Base-by-base conservation (phyloP, 2,113 vertebrate species). In the Galeopterus variegatus region DNA sequence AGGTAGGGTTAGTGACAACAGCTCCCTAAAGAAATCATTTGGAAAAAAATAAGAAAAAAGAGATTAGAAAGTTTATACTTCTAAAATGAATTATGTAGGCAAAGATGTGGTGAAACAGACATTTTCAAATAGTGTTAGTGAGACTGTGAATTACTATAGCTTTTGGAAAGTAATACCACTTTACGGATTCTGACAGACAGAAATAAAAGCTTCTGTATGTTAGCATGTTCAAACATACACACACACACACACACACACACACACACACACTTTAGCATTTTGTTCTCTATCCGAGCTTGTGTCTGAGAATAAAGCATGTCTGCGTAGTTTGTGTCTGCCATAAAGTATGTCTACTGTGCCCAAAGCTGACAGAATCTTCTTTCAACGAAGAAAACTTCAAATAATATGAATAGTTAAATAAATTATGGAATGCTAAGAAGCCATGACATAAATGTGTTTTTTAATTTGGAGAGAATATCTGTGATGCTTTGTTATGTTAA, bases 31-130 rank as follows among this genome's bases (percentile, higher is more conserved):
- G 60, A 96, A 96, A 87, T 86, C n/a, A 88, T 93, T 24, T 96
- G 83, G 96, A 98, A 95, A 65, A 88, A 96, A 97, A 88, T 62
- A 95, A 65, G 65, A 95, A 95, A 95, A 95, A 92, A 81, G n/a
- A 92, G 83, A 93, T 83, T 54, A 82, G 45, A 95, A 95, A 80
- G 90, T 82, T 94, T 92, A 79, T 88, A 72, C 19, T 91, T 93
- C 77, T 94, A 91, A 96, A 95, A 96, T 94, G 92, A 96, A 92
- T 93, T 85, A 67, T 33, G 48, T 62, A 93, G 58, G 90, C 83
- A 93, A 97, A 33, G 72, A 85, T 67, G 50, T 31, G 31, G 41
- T 75, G 12, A 96, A 94, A 80, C 69, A 95, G 36, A 76, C 41
- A 87, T 54, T 96, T 94, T 95, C 52, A 93, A 93, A 87, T 60